Conservation (phyloP, 1,140 invertebrate genomes). For the Tyrophagus putrescentiae region DNA sequence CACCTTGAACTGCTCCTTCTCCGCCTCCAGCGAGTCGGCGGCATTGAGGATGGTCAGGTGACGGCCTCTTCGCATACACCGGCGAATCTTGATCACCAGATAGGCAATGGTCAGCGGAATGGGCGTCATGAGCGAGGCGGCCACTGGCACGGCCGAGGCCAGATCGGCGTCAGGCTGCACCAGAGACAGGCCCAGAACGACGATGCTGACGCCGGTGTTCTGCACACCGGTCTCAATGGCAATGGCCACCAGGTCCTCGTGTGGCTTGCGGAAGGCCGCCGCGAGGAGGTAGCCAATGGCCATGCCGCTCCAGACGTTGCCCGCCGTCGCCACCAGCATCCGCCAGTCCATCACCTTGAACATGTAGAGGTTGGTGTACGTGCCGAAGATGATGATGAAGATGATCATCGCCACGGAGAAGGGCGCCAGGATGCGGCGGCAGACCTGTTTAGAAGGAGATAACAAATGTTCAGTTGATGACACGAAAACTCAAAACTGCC, state of each 20-base stretch:
- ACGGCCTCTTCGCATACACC: neutral
- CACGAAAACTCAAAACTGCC: neutral
- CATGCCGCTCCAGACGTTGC: slow-evolving; percentile 76
- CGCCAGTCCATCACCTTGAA: slow-evolving; percentile 69
- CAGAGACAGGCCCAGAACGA: slow-evolving; percentile 47
- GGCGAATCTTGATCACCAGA: slow-evolving; percentile 15
- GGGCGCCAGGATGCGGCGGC: slow-evolving; percentile 66
- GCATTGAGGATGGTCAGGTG: neutral
- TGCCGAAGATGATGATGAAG: slow-evolving; percentile 78
- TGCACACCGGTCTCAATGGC: slow-evolving; percentile 85
- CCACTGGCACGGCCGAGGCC: slow-evolving; percentile 50
- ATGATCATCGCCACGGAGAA: slow-evolving; percentile 66
- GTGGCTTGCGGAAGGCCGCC: slow-evolving; percentile 43
- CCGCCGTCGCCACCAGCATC: slow-evolving; percentile 64
- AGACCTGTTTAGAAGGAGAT: slow-evolving; percentile 34
- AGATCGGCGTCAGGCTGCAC: slow-evolving; percentile 36
- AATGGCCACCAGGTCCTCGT: slow-evolving; percentile 59
- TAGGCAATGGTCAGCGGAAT: slow-evolving; percentile 46
- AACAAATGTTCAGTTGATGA: neutral
- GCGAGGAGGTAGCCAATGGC: slow-evolving; percentile 50
- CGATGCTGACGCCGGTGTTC: slow-evolving; percentile 82
- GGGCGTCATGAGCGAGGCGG: slow-evolving; percentile 82
- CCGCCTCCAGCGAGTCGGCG: neutral
- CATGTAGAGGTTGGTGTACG: slow-evolving; percentile 74
- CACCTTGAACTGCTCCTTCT: slow-evolving; percentile 4